Evolutionary conservation across 2,797 vertebrate genomes (phyloP).

Genomic region (Hippoglossus hippoglossus): DNA sequence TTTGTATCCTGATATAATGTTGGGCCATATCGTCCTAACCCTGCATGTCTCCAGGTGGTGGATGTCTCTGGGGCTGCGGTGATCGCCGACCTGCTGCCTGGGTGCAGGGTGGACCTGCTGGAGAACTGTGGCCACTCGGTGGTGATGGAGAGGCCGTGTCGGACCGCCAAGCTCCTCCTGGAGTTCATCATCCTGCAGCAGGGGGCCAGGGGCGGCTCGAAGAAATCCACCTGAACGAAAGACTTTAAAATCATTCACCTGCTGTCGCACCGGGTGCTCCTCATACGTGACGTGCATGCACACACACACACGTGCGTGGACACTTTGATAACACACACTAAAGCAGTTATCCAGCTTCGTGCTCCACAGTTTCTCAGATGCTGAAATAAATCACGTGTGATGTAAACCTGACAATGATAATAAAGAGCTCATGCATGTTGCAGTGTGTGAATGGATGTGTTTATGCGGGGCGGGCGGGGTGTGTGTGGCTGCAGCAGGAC

Average conservation of each 20-base stretch:
- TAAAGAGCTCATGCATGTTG: constrained; percentile 30
- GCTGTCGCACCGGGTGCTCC: neutral
- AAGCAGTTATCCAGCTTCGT: neutral
- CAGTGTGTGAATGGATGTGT: constrained; percentile 8
- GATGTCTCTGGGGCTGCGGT: constrained; percentile 92
- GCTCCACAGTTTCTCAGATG: neutral
- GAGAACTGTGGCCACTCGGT: constrained; percentile 97
- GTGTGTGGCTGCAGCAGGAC: constrained; percentile 45
- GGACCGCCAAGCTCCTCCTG: constrained; percentile 92
- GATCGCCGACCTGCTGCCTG: constrained; percentile 83
- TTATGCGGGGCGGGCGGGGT: constrained; percentile 27
- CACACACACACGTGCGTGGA: neutral
- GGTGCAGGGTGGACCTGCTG: constrained; percentile 91
- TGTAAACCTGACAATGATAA: constrained; percentile 19
- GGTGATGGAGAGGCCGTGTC: constrained; percentile 93
- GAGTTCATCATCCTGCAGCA: constrained; percentile 91
- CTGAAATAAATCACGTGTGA: neutral
- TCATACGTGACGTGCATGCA: constrained; percentile 8
- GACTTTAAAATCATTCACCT: neutral
- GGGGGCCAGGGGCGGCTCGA: constrained; percentile 81
- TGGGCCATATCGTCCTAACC: too few species aligned
- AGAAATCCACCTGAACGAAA: constrained; percentile 78
- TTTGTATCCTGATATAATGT: too few species aligned
- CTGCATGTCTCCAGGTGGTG: constrained; percentile 83
- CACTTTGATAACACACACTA: neutral